Conservation (phyloP, 2,888 invertebrate genomes). For the Carabus problematicus region DNA sequence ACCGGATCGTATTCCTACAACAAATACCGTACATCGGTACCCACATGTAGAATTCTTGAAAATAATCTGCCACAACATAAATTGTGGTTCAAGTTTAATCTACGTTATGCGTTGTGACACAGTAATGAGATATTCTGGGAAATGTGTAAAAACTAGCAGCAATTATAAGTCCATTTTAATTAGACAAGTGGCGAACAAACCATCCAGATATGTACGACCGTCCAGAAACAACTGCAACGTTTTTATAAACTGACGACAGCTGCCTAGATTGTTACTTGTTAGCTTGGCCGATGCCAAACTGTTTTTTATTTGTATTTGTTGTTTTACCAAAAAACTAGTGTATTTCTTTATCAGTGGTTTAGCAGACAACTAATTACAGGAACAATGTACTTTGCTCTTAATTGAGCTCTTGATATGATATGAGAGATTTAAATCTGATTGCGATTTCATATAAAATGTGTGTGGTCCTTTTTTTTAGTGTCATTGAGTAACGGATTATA, state of each 20-base stretch:
- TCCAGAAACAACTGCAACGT: slow-evolving; percentile 12
- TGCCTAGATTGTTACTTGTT: slow-evolving; percentile 9
- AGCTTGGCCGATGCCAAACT: slow-evolving; percentile 1
- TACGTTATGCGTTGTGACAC: slow-evolving; percentile 28
- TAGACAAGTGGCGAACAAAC: slow-evolving; percentile 2
- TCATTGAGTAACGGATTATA: too few relatives aligned
- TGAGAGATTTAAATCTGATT: slow-evolving; percentile 1
- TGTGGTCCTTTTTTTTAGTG: too few relatives aligned
- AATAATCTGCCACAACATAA: too few relatives aligned
- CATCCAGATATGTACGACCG: background rate
- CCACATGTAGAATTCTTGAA: too few relatives aligned
- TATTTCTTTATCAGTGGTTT: background rate
- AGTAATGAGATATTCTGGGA: slow-evolving; percentile 40
- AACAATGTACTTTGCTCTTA: background rate
- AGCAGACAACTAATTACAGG: background rate
- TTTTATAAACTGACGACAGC: slow-evolving; percentile 28
- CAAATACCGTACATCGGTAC: too few relatives aligned
- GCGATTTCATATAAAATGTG: background rate
- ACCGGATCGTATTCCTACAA: too few relatives aligned
- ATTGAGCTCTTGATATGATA: background rate
- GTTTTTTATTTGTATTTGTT: background rate
- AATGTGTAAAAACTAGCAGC: slow-evolving; percentile 30
- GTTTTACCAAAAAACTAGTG: background rate
- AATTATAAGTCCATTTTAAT: slow-evolving; percentile 38
- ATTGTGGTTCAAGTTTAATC: too few relatives aligned